Conservation (phyloP, 2,797 vertebrate genomes). For the Antrozous pallidus region DNA sequence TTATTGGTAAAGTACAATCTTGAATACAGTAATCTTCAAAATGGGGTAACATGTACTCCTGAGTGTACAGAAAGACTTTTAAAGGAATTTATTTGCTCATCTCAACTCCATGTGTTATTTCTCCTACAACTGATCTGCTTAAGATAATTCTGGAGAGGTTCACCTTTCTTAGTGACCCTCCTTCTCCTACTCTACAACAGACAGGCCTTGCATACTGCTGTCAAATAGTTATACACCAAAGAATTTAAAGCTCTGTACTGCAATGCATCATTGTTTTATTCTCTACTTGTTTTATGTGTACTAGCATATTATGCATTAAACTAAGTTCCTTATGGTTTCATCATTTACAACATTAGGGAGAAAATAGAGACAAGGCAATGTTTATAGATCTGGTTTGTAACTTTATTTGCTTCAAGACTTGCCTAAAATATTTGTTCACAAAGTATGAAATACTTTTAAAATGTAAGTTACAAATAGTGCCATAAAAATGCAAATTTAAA, state of each 20-base stretch:
- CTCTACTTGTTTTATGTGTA: neutral
- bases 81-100: neutral
- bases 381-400: neutral
- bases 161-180: neutral
- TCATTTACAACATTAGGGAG: neutral
- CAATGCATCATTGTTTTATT: neutral
- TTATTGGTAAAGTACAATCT: neutral
- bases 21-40: conserved; percentile 6
- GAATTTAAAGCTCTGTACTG: neutral
- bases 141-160: neutral
- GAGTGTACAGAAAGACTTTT: neutral
- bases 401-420: conserved; percentile 11
- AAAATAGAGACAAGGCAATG: neutral
- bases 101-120: neutral
- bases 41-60: neutral
- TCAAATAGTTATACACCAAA: neutral
- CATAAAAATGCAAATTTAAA: conserved; percentile 33
- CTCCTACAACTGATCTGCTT: neutral
- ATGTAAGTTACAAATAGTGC: neutral
- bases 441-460: conserved; percentile 13
- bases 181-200: neutral
- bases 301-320: neutral
- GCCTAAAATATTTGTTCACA: neutral
- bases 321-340: neutral
- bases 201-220: neutral